A percentile compares a stretch with the other conserved stretches of the same genome.
Evolutionary conservation across 2,113 vertebrate species (phyloP).

Genomic region (Origma solitaria): DNA sequence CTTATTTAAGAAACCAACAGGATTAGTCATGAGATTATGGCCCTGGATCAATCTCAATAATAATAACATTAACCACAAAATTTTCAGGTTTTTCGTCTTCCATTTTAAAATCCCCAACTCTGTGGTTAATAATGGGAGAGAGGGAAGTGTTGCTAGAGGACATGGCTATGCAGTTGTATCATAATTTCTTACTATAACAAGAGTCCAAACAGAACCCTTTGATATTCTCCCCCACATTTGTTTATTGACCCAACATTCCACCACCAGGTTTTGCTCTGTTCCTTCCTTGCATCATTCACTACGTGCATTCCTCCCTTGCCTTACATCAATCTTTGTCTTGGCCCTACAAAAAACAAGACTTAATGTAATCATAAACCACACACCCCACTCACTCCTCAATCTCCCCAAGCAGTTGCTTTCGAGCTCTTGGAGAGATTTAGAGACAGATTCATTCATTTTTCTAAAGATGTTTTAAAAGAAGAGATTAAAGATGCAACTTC

Average conservation of each 20-base stretch:
- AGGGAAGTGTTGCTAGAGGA: neutral
- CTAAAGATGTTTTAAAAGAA: slow-evolving; percentile 8
- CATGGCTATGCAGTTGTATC: neutral
- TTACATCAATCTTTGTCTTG: slow-evolving; percentile 65
- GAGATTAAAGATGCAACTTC: neutral
- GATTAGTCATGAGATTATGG: neutral
- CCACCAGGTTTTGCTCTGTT: slow-evolving; percentile 31
- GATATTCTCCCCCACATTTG: neutral
- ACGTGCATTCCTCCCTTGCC: slow-evolving; percentile 7
- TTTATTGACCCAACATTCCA: neutral
- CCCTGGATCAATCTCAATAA: neutral
- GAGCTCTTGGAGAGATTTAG: neutral
- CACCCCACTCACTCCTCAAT: neutral
- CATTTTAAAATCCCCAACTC: neutral
- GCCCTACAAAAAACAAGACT: slow-evolving; percentile 7
- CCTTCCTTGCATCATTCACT: slow-evolving; percentile 36
- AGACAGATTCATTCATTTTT: neutral
- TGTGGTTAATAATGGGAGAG: neutral
- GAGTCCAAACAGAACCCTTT: neutral
- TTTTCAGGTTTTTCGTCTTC: neutral
- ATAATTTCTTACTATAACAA: neutral
- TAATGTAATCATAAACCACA: neutral
- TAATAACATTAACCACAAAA: neutral
- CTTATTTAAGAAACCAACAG: neutral
- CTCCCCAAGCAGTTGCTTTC: neutral